Conservation (phyloP, 92 coral and sea anemone species). For the Palythoa heliodiscus region DNA sequence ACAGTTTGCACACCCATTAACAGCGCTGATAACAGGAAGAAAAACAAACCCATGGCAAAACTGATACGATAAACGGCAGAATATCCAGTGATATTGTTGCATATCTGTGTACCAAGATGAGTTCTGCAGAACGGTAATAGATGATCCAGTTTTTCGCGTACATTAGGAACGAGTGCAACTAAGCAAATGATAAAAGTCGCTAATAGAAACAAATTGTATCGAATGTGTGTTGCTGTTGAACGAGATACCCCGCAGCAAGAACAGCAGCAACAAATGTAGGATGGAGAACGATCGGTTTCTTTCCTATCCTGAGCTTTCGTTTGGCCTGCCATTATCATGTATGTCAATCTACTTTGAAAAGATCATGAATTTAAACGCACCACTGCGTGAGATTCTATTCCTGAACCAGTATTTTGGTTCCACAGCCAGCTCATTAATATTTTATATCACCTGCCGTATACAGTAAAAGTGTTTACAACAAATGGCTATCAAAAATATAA, state of each 20-base stretch:
- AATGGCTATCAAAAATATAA: too few relatives aligned
- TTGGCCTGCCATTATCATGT: not conserved
- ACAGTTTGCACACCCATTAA: constrained; percentile 56
- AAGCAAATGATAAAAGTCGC: constrained; percentile 55
- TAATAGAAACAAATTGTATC: constrained; percentile 58
- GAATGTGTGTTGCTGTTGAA: constrained; percentile 39
- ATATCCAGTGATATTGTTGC: constrained; percentile 71
- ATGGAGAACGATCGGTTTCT: not conserved
- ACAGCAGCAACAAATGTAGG: constrained; percentile 28
- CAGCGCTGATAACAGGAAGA: constrained; percentile 56
- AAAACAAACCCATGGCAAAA: constrained; percentile 68
- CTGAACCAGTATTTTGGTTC: not conserved
- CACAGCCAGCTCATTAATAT: constrained; percentile 23
- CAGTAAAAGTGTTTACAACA: not conserved
- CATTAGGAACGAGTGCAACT: constrained; percentile 51
- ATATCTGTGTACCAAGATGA: constrained; percentile 47
- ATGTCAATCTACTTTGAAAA: not conserved
- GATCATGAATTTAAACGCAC: not conserved
- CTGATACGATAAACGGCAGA: constrained; percentile 78
- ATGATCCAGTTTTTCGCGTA: constrained; percentile 47
- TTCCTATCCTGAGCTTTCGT: not conserved
- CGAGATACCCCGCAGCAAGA: constrained; percentile 6
- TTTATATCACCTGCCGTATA: constrained; percentile 24
- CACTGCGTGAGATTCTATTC: constrained; percentile 20
- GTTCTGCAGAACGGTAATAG: constrained; percentile 63